Conservation (phyloP, 1,140 invertebrate species). For the Atta cephalotes region DNA sequence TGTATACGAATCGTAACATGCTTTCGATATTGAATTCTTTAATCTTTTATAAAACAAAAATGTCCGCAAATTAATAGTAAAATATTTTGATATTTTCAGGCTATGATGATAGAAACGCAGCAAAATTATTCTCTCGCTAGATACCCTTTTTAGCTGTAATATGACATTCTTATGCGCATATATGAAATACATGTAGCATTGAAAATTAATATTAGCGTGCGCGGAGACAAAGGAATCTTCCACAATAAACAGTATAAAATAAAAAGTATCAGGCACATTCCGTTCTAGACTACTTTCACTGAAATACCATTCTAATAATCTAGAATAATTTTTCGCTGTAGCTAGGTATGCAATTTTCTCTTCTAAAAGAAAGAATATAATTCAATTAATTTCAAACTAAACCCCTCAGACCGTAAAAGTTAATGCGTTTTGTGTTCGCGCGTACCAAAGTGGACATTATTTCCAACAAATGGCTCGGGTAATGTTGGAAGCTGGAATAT, state of each 20-base stretch:
- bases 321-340: background rate
- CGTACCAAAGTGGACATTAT: slow-evolving; percentile 3
- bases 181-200: slow-evolving; percentile 7
- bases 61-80: background rate
- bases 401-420: background rate
- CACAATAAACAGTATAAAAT: background rate
- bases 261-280: background rate
- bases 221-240: slow-evolving; percentile 22
- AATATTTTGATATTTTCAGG: slow-evolving; percentile 13
- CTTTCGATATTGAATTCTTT: background rate
- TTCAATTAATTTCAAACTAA: slow-evolving; percentile 25
- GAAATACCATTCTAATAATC: slow-evolving; percentile 23
- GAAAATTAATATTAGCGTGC: slow-evolving; percentile 47
- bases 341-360: slow-evolving; percentile 19
- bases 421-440: slow-evolving; percentile 16
- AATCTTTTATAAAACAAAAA: background rate
- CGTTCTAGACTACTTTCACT: background rate
- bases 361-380: slow-evolving; percentile 11
- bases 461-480: slow-evolving; percentile 29
- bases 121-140: background rate
- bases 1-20: background rate
- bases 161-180: slow-evolving; percentile 16
- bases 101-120: background rate
- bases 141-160: slow-evolving; percentile 1
- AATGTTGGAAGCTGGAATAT: slow-evolving; percentile 44